Evolutionary conservation across 2,113 vertebrate genomes (phyloP), one percentile per base, ranked within the genome.

Genomic region (Bubo scandiacus): DNA sequence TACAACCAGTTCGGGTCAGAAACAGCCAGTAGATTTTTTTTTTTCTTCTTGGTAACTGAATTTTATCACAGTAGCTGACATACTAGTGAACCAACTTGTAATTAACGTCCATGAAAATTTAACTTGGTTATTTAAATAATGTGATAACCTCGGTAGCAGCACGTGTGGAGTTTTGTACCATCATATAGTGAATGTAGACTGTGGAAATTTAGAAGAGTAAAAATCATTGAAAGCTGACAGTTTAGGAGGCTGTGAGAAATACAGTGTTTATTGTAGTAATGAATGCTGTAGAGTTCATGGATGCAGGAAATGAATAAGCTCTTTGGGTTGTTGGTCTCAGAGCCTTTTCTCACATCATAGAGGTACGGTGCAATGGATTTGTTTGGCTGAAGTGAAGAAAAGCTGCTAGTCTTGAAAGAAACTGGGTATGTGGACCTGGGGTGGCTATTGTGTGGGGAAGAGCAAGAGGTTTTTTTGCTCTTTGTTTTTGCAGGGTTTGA

Each of bases 341-440:
- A 84, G 52, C 32, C n/a, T 68, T 80, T 79, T 55, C 67, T 90
- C 52, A 20, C 75, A 29, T 92, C 32, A 11, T 29, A 36, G 57
- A 42, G 71, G 54, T 38, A 38, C 0, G 1, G 12, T 45, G 74
- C 0, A 0, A 51, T 88, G 43, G 45, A 26, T 88, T 72, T 36
- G 22, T 92, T 88, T 82, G 82, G 34, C 57, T 82, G 52, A 89
- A 74, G 29, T 1, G 1, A 32, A 63, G 45, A 36, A 90, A 85
- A 75, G 29, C 34, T 66, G 73, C 3, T 8, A 16, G 7, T n/a
- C 8, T 7, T 67, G 61, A 88, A 51, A 34, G 52, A 55, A 88
- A 14, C 38, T 71, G 74, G 13, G 10, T 30, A 3, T 32, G 27
- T 75, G 38, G 79, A 29, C 26, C 43, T 79, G 47, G 32, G 15